Percentiles rank a stretch among this genome's conserved stretches.
These are phyloP conservation scores for Campoletis raptor DNA, from an alignment of 2,888 invertebrate species.

Conservation along the genomic window DNA sequence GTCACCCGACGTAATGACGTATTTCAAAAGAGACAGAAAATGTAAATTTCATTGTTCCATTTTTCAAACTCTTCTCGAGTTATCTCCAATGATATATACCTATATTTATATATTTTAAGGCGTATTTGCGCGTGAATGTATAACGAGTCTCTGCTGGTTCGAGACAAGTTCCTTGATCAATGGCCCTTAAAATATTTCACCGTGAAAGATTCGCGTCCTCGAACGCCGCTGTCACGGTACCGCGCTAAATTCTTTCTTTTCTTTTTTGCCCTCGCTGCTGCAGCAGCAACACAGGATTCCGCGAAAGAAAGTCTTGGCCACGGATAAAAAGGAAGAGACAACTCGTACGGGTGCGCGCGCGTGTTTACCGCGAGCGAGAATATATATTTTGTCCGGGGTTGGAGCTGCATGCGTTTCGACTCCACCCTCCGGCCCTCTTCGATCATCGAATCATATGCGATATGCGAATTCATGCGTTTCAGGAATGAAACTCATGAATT, in stretches of 20 bases:
- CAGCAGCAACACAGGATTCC: constrained; percentile 6
- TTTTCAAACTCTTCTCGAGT: neutral
- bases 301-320: constrained; percentile 50
- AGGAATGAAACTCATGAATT: too few relatives aligned
- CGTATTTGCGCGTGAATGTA: neutral
- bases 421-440: neutral
- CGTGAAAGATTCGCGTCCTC: constrained; percentile 54
- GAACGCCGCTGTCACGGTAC: constrained; percentile 42
- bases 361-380: constrained; percentile 33
- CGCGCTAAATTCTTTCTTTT: constrained; percentile 49
- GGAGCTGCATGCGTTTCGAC: neutral
- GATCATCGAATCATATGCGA: too few relatives aligned
- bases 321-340: constrained; percentile 30
- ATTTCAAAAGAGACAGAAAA: too few relatives aligned
- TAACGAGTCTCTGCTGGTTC: constrained; percentile 11
- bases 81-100: neutral
- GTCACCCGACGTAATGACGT: too few relatives aligned
- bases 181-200: constrained; percentile 58
- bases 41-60: too few relatives aligned
- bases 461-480: too few relatives aligned
- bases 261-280: neutral
- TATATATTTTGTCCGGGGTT: constrained; percentile 47
- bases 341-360: neutral
- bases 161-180: constrained; percentile 41
- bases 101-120: neutral